These are phyloP conservation scores for Bubo bubo DNA, from an alignment of 2,113 vertebrate species.

Conservation along the genomic window DNA sequence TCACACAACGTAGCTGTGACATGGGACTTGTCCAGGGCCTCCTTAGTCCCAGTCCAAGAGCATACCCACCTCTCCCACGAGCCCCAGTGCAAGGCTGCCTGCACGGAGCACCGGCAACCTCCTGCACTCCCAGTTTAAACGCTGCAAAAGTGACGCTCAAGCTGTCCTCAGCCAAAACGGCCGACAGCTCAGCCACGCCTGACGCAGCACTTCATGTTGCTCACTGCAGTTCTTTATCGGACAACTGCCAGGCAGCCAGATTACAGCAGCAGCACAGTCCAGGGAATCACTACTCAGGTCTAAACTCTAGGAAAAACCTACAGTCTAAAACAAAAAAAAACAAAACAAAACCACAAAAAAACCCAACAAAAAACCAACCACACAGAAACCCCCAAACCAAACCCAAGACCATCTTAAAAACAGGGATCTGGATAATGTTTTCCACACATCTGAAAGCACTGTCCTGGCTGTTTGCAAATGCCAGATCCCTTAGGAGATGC, in stretches of 20 bases:
- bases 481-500: constrained; percentile 50
- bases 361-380: not conserved
- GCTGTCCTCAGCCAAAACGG: not conserved
- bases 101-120: not conserved
- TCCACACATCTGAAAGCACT: not conserved
- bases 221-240: not conserved
- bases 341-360: not conserved
- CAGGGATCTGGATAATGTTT: constrained; percentile 22
- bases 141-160: fast-evolving
- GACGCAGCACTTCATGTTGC: not conserved
- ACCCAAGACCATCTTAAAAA: not conserved
- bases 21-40: not conserved
- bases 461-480: constrained; percentile 36
- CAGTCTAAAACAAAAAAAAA: not conserved
- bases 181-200: not conserved
- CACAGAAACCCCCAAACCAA: not conserved
- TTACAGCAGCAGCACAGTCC: not conserved
- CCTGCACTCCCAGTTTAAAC: not conserved
- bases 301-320: not conserved
- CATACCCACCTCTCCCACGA: not conserved
- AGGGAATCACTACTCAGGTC: not conserved
- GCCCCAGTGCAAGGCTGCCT: not conserved
- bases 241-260: not conserved
- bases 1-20: fast-evolving
- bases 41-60: not conserved